Evolutionary conservation across 2,888 invertebrate species (phyloP).

Genomic region (Sthenelais limicola): DNA sequence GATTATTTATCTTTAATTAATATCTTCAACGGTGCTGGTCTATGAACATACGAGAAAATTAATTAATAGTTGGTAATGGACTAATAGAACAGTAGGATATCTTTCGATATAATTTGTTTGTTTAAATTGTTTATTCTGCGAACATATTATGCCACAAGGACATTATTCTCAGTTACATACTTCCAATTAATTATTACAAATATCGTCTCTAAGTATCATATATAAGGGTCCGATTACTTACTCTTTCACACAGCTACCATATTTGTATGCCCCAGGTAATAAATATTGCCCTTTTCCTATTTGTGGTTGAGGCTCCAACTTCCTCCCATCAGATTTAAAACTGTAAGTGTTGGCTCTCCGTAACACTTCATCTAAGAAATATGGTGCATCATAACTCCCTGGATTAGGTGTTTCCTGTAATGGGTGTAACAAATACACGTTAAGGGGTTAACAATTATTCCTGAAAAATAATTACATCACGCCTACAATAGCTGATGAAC

Average conservation of each 20-base stretch:
- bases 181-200: no score
- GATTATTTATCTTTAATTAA: background rate
- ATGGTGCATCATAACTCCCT: conserved; percentile 61
- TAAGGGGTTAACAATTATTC: background rate
- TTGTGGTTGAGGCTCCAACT: conserved; percentile 60
- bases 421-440: background rate
- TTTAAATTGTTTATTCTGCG: no score
- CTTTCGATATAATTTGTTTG: no score
- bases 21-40: no score
- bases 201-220: background rate
- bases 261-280: conserved; percentile 67
- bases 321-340: conserved; percentile 67
- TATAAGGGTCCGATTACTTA: conserved; percentile 40
- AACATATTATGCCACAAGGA: no score
- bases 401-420: conserved; percentile 68
- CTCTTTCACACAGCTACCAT: conserved; percentile 58
- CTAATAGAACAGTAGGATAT: no score
- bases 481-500: no score
- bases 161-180: no score
- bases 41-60: no score
- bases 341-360: conserved; percentile 64
- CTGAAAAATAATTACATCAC: background rate
- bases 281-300: conserved; percentile 62
- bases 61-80: no score
- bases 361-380: conserved; percentile 60